These are phyloP conservation scores for Agrypnia vestita DNA, from an alignment of 1,140 invertebrate species.

Conservation along the genomic window DNA sequence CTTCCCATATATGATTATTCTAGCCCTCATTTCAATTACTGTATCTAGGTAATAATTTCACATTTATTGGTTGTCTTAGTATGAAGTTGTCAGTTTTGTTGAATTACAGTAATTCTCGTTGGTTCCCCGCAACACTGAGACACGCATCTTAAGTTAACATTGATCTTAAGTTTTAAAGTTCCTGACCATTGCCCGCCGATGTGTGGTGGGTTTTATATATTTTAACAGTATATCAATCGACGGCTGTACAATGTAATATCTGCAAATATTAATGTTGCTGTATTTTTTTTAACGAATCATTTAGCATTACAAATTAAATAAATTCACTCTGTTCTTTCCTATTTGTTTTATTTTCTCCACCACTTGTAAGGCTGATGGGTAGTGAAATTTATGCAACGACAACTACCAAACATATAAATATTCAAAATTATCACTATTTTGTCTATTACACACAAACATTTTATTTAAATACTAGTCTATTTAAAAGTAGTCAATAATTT, in stretches of 20 bases:
- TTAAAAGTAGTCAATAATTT: no score
- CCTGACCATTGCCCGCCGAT: conserved; percentile 38
- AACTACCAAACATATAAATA: no score
- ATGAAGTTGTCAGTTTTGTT: conserved; percentile 18
- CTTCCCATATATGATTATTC: conserved; percentile 41
- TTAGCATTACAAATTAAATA: conserved; percentile 52
- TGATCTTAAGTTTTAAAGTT: conserved; percentile 48
- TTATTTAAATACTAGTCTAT: no score
- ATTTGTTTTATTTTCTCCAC: conserved; percentile 28
- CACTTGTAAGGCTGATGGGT: background rate
- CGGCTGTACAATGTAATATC: conserved; percentile 50
- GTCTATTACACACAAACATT: no score
- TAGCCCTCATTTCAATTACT: no score
- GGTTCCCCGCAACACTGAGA: conserved; percentile 35
- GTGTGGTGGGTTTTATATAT: conserved; percentile 8
- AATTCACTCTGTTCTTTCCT: conserved; percentile 54
- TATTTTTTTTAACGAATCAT: conserved; percentile 43
- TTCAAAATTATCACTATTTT: no score
- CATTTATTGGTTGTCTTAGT: no score
- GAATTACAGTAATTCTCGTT: background rate
- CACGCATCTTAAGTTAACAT: conserved; percentile 33
- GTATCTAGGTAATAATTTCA: no score
- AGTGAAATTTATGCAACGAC: no score
- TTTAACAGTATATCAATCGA: conserved; percentile 40
- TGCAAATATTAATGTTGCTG: conserved; percentile 31